Evolutionary conservation across 2,113 vertebrate genomes (phyloP).

Genomic region (Tricholaema leucomelas): DNA sequence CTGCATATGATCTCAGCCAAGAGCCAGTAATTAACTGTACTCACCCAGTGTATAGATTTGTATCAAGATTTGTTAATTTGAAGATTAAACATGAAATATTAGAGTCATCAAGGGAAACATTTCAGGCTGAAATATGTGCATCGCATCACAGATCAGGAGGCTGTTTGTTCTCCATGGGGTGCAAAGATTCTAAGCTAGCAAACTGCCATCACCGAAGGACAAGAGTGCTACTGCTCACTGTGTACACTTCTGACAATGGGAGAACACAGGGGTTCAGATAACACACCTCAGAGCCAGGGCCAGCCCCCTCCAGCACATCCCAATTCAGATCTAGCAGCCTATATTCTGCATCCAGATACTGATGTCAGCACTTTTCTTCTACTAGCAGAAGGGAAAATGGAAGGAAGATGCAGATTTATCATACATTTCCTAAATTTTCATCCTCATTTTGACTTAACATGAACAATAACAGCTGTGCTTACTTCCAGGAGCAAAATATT

Average conservation of each 20-base stretch:
- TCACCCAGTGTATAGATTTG: background rate
- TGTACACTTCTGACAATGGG: accelerated
- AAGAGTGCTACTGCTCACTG: background rate
- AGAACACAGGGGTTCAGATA: background rate
- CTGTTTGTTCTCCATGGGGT: background rate
- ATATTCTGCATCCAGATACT: background rate
- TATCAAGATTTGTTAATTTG: background rate
- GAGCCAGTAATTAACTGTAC: background rate
- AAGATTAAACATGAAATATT: background rate
- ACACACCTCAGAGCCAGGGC: background rate
- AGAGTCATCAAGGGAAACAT: background rate
- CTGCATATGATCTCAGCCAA: background rate
- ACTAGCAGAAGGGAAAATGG: background rate
- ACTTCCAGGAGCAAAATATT: background rate
- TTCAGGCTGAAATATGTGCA: background rate
- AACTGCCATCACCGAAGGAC: background rate
- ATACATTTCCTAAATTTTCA: background rate
- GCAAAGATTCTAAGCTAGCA: background rate
- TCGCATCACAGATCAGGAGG: accelerated
- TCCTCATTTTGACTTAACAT: background rate
- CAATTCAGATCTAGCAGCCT: background rate
- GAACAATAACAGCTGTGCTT: background rate
- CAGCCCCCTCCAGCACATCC: background rate
- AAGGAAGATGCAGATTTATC: background rate
- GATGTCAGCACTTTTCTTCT: background rate